A percentile compares a stretch with the other conserved stretches of the same genome.
Conservation (phyloP, 2,888 invertebrate species). For the Dasysyrphus albostriatus region DNA sequence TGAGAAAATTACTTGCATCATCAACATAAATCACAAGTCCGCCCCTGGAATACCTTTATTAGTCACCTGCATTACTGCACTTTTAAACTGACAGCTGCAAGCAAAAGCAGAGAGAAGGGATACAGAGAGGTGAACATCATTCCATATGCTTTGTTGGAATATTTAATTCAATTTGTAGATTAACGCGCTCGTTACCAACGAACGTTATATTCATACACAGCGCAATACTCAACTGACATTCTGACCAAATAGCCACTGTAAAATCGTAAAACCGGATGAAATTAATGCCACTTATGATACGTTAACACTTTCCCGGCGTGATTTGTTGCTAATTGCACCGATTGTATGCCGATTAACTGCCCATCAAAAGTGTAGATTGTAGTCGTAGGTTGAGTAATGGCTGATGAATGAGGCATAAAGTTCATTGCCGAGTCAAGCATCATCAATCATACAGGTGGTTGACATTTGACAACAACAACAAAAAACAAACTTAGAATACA, state of each 20-base stretch:
- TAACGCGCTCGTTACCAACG: conserved; percentile 32
- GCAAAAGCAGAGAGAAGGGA: conserved; percentile 1
- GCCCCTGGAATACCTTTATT: conserved; percentile 29
- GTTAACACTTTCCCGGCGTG: conserved; percentile 42
- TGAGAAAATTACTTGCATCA: too few relatives aligned
- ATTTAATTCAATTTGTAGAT: conserved; percentile 52
- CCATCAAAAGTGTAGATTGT: conserved; percentile 9
- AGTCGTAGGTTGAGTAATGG: conserved; percentile 28
- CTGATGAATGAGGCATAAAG: conserved; percentile 26
- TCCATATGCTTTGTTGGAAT: conserved; percentile 50
- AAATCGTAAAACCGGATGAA: conserved; percentile 51
- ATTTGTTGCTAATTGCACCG: conserved; percentile 56
- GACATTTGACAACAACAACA: conserved; percentile 17
- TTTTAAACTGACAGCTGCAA: conserved; percentile 2
- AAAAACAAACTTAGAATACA: background rate
- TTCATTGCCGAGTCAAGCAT: conserved; percentile 28
- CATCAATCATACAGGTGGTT: conserved; percentile 53
- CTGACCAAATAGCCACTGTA: background rate
- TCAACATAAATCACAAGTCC: background rate
- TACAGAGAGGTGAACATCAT: conserved; percentile 34
- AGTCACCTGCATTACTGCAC: conserved; percentile 42
- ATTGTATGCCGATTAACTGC: conserved; percentile 39
- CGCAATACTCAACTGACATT: background rate
- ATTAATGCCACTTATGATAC: conserved; percentile 55
- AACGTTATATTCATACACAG: background rate